Evolutionary conservation across 2,888 invertebrate genomes (phyloP).

Genomic region (Caenorhabditis panamensis): DNA sequence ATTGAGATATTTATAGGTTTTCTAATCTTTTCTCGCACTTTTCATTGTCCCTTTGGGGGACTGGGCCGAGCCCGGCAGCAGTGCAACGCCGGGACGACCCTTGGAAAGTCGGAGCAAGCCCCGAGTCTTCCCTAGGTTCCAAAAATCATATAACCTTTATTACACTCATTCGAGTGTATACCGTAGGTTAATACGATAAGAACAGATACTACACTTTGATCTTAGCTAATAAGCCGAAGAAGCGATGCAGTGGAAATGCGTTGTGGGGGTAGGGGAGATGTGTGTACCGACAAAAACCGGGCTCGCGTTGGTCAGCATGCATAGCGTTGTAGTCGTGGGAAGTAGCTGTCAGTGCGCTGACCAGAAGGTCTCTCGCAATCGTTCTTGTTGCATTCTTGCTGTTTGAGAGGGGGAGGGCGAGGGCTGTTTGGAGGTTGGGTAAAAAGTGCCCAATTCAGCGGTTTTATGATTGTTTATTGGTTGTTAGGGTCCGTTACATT

Average conservation of each 20-base stretch:
- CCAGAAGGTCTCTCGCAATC: too few species aligned
- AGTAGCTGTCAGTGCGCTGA: too few species aligned
- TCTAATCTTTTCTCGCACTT: not conserved
- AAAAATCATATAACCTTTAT: slow-evolving; percentile 63
- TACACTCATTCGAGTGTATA: slow-evolving; percentile 64
- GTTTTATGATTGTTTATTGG: too few species aligned
- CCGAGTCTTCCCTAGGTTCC: slow-evolving; percentile 53
- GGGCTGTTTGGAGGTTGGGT: too few species aligned
- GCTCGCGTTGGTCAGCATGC: slow-evolving; percentile 5
- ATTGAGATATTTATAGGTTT: too few species aligned
- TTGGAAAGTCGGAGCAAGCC: slow-evolving; percentile 61
- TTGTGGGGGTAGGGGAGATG: not conserved
- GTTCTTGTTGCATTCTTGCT: too few species aligned
- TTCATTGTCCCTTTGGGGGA: slow-evolving; percentile 35
- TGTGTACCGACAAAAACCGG: slow-evolving; percentile 35
- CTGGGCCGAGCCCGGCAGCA: slow-evolving; percentile 60
- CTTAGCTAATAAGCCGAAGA: slow-evolving; percentile 67
- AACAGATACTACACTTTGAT: slow-evolving; percentile 67
- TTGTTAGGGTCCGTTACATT: too few species aligned
- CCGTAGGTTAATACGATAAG: slow-evolving; percentile 67
- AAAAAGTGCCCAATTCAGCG: too few species aligned
- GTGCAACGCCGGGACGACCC: slow-evolving; percentile 62
- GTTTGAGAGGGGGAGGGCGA: too few species aligned
- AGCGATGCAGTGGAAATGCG: slow-evolving; percentile 42
- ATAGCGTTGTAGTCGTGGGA: too few species aligned